These are phyloP conservation scores for Pseudopipra pipra DNA, from an alignment of 2,113 vertebrate genomes.

Conservation along the genomic window DNA sequence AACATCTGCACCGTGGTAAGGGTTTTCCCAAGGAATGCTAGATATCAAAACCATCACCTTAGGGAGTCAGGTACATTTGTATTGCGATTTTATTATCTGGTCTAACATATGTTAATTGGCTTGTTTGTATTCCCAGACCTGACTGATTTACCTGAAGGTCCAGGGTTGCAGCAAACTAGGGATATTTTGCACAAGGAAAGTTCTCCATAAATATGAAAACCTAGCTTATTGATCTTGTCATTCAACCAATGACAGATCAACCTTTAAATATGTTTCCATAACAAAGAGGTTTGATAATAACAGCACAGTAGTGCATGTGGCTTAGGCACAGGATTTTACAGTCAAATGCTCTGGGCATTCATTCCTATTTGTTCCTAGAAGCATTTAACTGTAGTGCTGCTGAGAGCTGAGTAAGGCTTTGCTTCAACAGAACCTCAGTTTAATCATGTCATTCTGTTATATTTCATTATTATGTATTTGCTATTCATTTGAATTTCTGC, in stretches of 20 bases:
- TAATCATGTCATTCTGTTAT: not conserved
- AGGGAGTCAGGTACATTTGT: not conserved
- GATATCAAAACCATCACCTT: not conserved
- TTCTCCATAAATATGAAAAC: not conserved
- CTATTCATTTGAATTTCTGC: not conserved
- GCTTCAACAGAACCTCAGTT: not conserved
- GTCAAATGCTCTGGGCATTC: not conserved
- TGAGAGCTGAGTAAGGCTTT: not conserved
- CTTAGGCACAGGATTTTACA: not conserved
- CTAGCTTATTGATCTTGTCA: not conserved
- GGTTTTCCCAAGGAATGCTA: not conserved
- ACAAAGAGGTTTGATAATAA: not conserved
- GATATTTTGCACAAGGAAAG: not conserved
- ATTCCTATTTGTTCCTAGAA: not conserved
- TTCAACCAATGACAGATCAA: not conserved
- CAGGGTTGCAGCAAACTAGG: not conserved
- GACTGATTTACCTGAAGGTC: not conserved
- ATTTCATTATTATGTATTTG: not conserved
- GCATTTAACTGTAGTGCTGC: not conserved
- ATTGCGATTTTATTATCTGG: not conserved
- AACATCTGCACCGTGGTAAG: fast-evolving
- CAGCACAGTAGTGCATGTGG: not conserved
- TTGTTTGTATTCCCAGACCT: not conserved
- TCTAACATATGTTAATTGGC: not conserved
- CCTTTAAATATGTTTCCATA: not conserved